Base-by-base conservation (phyloP, 2,888 invertebrate genomes). In the Caradrina clavipalpis region DNA sequence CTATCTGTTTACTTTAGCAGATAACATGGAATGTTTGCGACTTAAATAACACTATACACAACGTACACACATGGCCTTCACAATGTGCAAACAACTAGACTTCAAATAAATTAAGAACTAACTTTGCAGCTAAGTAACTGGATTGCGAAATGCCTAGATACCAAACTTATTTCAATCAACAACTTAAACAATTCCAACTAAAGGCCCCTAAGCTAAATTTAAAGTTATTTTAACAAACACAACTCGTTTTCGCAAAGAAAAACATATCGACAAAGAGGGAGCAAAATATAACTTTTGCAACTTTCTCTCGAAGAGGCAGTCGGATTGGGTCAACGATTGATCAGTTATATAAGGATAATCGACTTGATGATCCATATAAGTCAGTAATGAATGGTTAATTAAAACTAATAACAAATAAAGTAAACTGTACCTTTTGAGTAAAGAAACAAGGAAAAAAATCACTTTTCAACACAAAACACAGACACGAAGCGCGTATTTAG, bases 381-480 rank as follows among this genome's bases (percentile, higher is more conserved):
- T 55, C 11, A 10, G 53, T 61, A 61, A 74, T 69, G 17, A 73
- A 54, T 35, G 6, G 26, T 57, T 39, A 63, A 56, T 61, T 60
- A 57, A 62, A 67, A 53, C 10, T 26, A 35, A 8, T 15, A 68
- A 64, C 58, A 75, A 63, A 45, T 15, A 49, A 55, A 68, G 21
- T 56, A 26, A 69, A 69, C 73, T 22, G 19, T 86, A 84, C 84
- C 86, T 84, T 79, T 56, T 51, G 13, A 64, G 53, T 56, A 72
- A 68, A 76, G 51, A 76, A 67, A 78, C 60, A 58, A 65, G 51
- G 60, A 56, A 66, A 65, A 54, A 56, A 57, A 68, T 50, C 74
- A 80, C 81, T 62, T 19, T 53, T 70, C 79, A 83, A 89, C 89
- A 87, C 76, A 81, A 82, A 84, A 88, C 88, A 90, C 87, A 86